These are phyloP conservation scores for Eustalomyia histrio DNA, from an alignment of 2,888 invertebrate species.

Conservation along the genomic window DNA sequence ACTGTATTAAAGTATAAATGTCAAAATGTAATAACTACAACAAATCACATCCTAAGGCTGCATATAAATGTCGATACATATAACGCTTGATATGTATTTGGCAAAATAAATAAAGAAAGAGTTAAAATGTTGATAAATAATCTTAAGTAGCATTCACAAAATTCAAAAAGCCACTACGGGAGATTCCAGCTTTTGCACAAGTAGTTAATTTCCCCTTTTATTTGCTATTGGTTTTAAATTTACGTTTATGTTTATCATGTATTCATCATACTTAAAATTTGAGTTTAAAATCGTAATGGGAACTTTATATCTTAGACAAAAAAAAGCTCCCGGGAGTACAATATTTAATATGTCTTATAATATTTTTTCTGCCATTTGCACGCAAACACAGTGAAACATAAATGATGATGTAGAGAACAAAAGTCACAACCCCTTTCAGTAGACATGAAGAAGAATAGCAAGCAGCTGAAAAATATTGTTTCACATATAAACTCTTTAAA, in stretches of 20 bases:
- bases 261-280: not conserved
- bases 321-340: conserved; percentile 47
- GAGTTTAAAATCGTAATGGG: conserved; percentile 13
- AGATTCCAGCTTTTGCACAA: conserved; percentile 6
- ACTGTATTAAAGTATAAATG: not conserved
- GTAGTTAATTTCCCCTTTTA: conserved; percentile 4
- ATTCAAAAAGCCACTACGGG: not conserved
- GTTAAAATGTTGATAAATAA: conserved; percentile 9
- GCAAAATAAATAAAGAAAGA: too few species aligned
- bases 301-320: conserved; percentile 45
- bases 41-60: conserved; percentile 11
- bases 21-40: not conserved
- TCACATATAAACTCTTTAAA: conserved; percentile 13
- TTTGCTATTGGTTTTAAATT: conserved; percentile 22
- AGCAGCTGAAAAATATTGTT: conserved; percentile 54
- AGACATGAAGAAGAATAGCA: conserved; percentile 26
- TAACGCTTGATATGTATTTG: not conserved
- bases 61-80: conserved; percentile 14
- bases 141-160: conserved; percentile 2
- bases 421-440: conserved; percentile 62
- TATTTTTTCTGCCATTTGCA: conserved; percentile 77
- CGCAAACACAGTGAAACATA: conserved; percentile 56
- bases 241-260: not conserved
- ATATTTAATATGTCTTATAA: conserved; percentile 71
- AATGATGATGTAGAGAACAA: conserved; percentile 42